Percentiles rank a stretch among this genome's conserved stretches.
phyloP scores from a whole-genome alignment of 2,888 invertebrate species.

The Hemithea aestivaria region DNA sequence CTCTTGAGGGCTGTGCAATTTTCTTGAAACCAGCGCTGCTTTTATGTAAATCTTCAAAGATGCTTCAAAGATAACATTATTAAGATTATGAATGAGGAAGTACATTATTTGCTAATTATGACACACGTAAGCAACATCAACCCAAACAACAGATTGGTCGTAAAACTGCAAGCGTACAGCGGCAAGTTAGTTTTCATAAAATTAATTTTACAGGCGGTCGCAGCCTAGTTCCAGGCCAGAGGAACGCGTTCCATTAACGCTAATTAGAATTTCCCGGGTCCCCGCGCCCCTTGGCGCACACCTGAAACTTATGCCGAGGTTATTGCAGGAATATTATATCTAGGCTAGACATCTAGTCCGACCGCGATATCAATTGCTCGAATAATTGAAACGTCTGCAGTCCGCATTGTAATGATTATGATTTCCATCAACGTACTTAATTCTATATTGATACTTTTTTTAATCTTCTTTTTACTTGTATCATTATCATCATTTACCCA shows the following conservation, averaged over 20 bases:
- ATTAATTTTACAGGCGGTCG: slow-evolving; percentile 30
- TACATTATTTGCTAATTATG: too few relatives aligned
- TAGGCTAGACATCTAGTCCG: slow-evolving; percentile 8
- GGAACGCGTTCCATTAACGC: slow-evolving; percentile 63
- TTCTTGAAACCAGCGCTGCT: background rate
- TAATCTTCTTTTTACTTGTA: too few relatives aligned
- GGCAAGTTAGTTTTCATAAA: slow-evolving; percentile 5
- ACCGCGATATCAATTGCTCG: slow-evolving; percentile 8
- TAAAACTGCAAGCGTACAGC: too few relatives aligned
- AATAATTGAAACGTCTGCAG: background rate
- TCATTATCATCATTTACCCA: too few relatives aligned
- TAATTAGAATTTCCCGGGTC: slow-evolving; percentile 64
- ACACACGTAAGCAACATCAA: too few relatives aligned
- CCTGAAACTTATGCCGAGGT: slow-evolving; percentile 23
- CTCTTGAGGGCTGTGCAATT: background rate
- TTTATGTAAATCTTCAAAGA: too few relatives aligned
- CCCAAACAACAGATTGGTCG: too few relatives aligned
- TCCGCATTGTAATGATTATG: too few relatives aligned
- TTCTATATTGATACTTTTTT: too few relatives aligned
- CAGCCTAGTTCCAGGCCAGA: slow-evolving; percentile 52
- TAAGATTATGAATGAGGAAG: too few relatives aligned
- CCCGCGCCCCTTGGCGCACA: slow-evolving; percentile 19
- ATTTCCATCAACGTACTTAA: too few relatives aligned
- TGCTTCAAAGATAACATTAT: too few relatives aligned
- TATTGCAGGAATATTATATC: slow-evolving; percentile 22